These are phyloP conservation scores for Cephus spinipes DNA, from an alignment of 2,888 invertebrate species.

Conservation along the genomic window DNA sequence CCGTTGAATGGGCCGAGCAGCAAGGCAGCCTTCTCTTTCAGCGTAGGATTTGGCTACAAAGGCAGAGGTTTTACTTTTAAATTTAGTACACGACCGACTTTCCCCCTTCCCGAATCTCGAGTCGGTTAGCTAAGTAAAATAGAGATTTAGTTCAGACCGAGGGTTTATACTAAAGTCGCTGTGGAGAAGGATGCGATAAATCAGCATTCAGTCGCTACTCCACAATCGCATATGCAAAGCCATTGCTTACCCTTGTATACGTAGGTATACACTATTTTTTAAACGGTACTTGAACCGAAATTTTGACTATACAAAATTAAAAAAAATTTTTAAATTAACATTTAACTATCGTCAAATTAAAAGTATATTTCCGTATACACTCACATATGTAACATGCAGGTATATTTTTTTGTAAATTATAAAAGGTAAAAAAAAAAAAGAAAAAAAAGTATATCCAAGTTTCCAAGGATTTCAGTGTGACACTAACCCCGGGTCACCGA, in stretches of 20 bases:
- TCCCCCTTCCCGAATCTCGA: conserved; percentile 32
- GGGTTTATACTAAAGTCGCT: conserved; percentile 51
- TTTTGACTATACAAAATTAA: not conserved
- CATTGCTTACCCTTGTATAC: not conserved
- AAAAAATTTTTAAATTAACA: not conserved
- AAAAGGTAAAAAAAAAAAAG: not conserved
- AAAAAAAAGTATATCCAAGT: not conserved
- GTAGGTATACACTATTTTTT: not conserved
- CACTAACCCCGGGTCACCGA: not conserved
- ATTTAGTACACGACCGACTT: conserved; percentile 59
- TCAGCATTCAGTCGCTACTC: conserved; percentile 31
- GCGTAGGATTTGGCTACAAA: conserved; percentile 58
- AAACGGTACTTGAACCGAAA: not conserved
- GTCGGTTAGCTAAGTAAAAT: conserved; percentile 54
- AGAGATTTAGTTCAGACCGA: conserved; percentile 51
- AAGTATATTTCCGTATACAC: not conserved
- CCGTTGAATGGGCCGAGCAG: conserved; percentile 49
- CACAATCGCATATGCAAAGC: not conserved
- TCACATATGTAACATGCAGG: not conserved
- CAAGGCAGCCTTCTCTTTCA: conserved; percentile 52
- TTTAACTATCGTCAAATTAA: not conserved
- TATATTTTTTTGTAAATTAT: not conserved
- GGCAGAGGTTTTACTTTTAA: conserved; percentile 62
- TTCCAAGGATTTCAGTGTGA: not conserved
- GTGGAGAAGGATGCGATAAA: conserved; percentile 31